Evolutionary conservation across 1,140 invertebrate genomes (phyloP).

Genomic region (Halotydeus destructor): DNA sequence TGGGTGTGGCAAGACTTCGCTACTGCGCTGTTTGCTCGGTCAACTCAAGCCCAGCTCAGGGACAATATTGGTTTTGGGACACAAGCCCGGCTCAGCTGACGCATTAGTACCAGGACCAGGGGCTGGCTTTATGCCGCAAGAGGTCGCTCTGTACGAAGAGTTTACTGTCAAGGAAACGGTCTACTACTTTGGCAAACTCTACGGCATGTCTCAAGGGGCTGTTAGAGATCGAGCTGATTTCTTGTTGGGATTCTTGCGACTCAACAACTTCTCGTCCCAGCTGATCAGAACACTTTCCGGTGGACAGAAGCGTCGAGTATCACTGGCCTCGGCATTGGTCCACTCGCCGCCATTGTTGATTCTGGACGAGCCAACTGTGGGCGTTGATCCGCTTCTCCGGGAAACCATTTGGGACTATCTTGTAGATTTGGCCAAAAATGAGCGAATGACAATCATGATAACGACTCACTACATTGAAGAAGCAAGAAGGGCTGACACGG

Average conservation of each 20-base stretch:
- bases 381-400: conserved; percentile 64
- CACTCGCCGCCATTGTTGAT: conserved; percentile 87
- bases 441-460: conserved; percentile 26
- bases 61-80: not conserved
- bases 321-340: conserved; percentile 73
- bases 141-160: conserved; percentile 24
- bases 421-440: conserved; percentile 52
- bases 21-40: conserved; percentile 11
- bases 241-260: conserved; percentile 17
- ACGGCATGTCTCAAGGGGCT: conserved; percentile 20
- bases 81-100: not conserved
- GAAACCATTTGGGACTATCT: conserved; percentile 47
- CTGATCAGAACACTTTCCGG: conserved; percentile 37
- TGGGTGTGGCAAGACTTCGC: conserved; percentile 19
- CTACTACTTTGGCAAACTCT: conserved; percentile 23
- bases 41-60: not conserved
- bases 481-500: conserved; percentile 22
- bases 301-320: conserved; percentile 73
- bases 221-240: not conserved
- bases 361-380: conserved; percentile 82
- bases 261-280: no score
- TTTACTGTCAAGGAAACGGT: conserved; percentile 24
- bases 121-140: conserved; percentile 28
- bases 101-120: conserved; percentile 20
- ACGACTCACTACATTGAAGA: conserved; percentile 29